Conservation (phyloP, 2,797 vertebrate genomes). For the Mallotus villosus region DNA sequence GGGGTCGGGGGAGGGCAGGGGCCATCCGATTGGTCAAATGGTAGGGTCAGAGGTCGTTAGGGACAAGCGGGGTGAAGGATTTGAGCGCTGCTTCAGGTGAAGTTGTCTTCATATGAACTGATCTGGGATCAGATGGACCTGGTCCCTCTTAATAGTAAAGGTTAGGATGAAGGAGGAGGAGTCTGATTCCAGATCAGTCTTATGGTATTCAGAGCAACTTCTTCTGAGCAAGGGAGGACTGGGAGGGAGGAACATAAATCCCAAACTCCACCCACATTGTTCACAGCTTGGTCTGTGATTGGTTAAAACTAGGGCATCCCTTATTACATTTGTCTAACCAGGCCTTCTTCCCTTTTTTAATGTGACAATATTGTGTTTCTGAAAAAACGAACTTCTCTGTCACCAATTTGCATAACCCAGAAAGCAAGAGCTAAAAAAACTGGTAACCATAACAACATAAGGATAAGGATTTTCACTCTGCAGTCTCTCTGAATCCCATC, state of each 20-base stretch:
- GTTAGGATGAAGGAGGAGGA: conserved; percentile 31
- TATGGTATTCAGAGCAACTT: conserved; percentile 39
- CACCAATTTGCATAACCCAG: conserved; percentile 42
- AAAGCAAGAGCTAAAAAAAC: conserved; percentile 50
- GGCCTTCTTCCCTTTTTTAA: conserved; percentile 43
- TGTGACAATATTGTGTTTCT: conserved; percentile 53
- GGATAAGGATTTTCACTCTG: conserved; percentile 36
- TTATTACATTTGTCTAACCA: conserved; percentile 62
- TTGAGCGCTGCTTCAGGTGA: conserved; percentile 21
- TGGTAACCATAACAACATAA: conserved; percentile 45
- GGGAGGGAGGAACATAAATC: conserved; percentile 61
- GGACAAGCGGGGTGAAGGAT: conserved; percentile 42
- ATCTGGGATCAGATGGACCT: conserved; percentile 37
- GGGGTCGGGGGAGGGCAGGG: conserved; percentile 32
- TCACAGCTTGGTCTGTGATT: conserved; percentile 54
- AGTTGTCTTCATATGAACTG: conserved; percentile 42
- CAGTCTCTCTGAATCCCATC: conserved; percentile 26
- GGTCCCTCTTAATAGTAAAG: conserved; percentile 6
- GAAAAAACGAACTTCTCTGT: conserved; percentile 50
- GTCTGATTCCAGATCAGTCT: conserved; percentile 50
- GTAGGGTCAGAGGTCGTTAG: conserved; percentile 46
- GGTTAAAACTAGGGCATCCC: conserved; percentile 61
- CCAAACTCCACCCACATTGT: conserved; percentile 66
- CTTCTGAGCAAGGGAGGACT: conserved; percentile 47
- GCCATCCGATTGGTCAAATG: conserved; percentile 57